A percentile compares a stretch with the other conserved stretches of the same genome.
phyloP scores from a whole-genome alignment of 1,140 invertebrate species.

The Temnothorax nylanderi region DNA sequence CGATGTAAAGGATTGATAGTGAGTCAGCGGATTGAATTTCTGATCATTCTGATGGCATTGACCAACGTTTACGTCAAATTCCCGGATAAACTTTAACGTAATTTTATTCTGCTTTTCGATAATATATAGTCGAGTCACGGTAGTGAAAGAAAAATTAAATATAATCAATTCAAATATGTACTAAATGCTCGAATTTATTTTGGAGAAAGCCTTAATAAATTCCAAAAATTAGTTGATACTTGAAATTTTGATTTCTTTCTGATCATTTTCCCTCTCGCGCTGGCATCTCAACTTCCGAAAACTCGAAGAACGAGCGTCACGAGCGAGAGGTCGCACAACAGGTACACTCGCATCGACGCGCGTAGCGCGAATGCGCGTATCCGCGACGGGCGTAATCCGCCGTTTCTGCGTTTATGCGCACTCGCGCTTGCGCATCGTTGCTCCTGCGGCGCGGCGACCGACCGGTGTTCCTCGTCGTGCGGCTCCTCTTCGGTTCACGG shows the following conservation, averaged over 20 bases:
- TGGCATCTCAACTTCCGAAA: not conserved
- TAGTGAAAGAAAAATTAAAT: not conserved
- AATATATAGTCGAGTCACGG: not conserved
- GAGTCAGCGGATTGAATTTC: conserved; percentile 61
- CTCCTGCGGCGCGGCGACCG: conserved; percentile 59
- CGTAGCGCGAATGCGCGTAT: conserved; percentile 78
- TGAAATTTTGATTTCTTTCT: not conserved
- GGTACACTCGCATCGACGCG: conserved; percentile 70
- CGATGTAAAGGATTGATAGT: conserved; percentile 48
- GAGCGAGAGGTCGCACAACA: not conserved
- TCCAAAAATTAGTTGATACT: not conserved
- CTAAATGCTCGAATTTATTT: not conserved
- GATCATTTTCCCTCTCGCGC: not conserved
- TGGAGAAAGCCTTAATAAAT: not conserved
- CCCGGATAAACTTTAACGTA: conserved; percentile 41
- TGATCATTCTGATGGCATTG: conserved; percentile 60
- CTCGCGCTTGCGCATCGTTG: conserved; percentile 58
- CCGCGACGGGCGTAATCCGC: conserved; percentile 52
- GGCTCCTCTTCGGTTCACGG: conserved; percentile 30
- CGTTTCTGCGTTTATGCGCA: conserved; percentile 60
- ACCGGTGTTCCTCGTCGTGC: conserved; percentile 58
- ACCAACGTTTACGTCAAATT: conserved; percentile 36
- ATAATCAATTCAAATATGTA: not conserved
- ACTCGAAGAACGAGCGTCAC: not conserved
- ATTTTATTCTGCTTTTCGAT: conserved; percentile 23